Evolutionary conservation across 1,140 invertebrate species (phyloP), one percentile per base, ranked within the genome.

Genomic region (Drosophila willistoni): DNA sequence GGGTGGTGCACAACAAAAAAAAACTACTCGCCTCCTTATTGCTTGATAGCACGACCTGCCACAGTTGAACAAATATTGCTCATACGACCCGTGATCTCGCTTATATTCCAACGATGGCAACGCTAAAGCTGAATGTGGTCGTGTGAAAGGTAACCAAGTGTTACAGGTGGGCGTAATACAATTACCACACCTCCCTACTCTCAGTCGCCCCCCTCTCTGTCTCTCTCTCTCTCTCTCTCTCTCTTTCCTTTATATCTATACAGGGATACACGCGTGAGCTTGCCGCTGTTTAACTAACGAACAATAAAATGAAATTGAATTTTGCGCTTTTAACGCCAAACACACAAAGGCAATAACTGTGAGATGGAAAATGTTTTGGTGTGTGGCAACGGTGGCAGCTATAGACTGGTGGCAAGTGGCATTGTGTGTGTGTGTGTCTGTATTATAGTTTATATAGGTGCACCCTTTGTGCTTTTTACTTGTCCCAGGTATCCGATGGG

Each of bases 281-380:
- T 59, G 68, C 80, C 68, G 71, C 68, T 89, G 71, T 84, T 87
- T 87, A 89, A 89, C 74, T 79, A 90, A 65, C 81, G 81, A 90
- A 89, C 84, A 89, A 89, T 89, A 90, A 89, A 89, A 84, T 74
- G 69, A 90, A 89, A 89, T 90, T 90, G 81, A 89, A 89, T 89
- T 89, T 89, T 89, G 80, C 74, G 84, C 84, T 87, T 87, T 87
- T 89, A 84, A 84, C 77, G 77, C 84, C 77, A 84, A 83, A 80
- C 71, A 64, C 76, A 89, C 84, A 89, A 89, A 83, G 79, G 83
- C 74, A 70, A 82, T 71, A 76, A 73, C 56, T 56, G 54, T 25
- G 64, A 63, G 60, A 19, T 54, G 66, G 22, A 61, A 59, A 60
- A 19, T 22, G 44, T 51, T 51, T 47, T 47, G 17, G 44, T 47